These are phyloP conservation scores for Acrocera orbiculus DNA, from an alignment of 2,888 invertebrate genomes.

Conservation along the genomic window DNA sequence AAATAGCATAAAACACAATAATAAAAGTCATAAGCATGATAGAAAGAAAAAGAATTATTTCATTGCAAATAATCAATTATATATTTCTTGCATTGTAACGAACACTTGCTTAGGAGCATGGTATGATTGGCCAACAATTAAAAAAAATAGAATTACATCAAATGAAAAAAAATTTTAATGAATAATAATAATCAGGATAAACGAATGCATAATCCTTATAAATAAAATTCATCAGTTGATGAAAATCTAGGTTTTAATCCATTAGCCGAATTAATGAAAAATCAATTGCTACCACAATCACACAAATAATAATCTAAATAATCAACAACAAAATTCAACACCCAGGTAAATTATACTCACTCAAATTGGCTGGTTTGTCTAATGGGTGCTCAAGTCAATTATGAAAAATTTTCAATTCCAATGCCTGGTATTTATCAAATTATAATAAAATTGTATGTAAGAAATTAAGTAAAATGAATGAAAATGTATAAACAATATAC, in stretches of 20 bases:
- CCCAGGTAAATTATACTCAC: constrained; percentile 23
- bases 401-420: constrained; percentile 20
- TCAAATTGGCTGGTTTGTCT: constrained; percentile 21
- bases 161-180: constrained; percentile 17
- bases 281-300: constrained; percentile 42
- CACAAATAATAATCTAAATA: constrained; percentile 21
- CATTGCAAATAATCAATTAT: no score
- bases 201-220: constrained; percentile 21
- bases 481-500: no score
- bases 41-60: no score
- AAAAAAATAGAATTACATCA: constrained; percentile 22
- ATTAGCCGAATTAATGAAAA: constrained; percentile 86
- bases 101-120: no score
- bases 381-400: constrained; percentile 20
- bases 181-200: constrained; percentile 12
- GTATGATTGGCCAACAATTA: constrained; percentile 20
- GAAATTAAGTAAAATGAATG: no score
- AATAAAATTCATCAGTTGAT: constrained; percentile 24
- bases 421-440: constrained; percentile 21
- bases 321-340: constrained; percentile 24
- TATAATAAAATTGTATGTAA: constrained; percentile 14
- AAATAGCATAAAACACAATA: no score
- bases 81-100: no score
- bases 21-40: no score
- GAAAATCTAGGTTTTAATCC: constrained; percentile 42